Percentiles rank a stretch among this genome's conserved stretches.
These are phyloP conservation scores for Tauraco hartlaubi DNA, from an alignment of 2,797 vertebrate genomes.

Conservation along the genomic window DNA sequence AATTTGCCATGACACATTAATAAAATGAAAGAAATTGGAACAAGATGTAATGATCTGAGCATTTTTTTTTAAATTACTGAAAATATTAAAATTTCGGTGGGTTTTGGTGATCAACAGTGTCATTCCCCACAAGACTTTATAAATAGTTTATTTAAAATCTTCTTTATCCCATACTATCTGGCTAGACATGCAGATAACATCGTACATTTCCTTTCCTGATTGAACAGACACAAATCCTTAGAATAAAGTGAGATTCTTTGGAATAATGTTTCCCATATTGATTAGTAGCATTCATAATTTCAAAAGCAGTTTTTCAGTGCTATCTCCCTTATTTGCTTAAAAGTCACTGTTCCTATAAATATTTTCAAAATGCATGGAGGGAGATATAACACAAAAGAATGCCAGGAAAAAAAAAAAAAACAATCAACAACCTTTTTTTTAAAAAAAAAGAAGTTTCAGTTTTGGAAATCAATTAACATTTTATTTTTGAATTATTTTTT, in stretches of 20 bases:
- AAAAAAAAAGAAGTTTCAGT: not conserved
- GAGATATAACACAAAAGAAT: not conserved
- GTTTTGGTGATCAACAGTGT: not conserved
- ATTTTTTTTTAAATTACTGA: not conserved
- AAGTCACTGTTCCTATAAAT: not conserved
- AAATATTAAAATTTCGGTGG: not conserved
- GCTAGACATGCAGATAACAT: not conserved
- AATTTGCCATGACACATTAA: not conserved
- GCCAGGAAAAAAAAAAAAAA: not conserved
- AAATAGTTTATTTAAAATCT: conserved; percentile 2
- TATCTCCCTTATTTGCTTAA: conserved; percentile 1
- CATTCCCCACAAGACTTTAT: not conserved
- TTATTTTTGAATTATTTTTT: not conserved
- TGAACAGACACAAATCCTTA: not conserved
- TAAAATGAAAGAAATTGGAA: not conserved
- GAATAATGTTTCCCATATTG: not conserved
- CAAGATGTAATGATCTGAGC: not conserved
- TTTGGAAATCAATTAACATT: conserved; percentile 1
- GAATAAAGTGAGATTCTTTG: not conserved
- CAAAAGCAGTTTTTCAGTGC: not conserved
- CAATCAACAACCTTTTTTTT: no score
- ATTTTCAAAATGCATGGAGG: not conserved
- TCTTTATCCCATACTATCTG: not conserved
- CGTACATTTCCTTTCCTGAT: not conserved
- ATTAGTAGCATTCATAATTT: conserved; percentile 29